These are phyloP conservation scores for Dicrurus megarhynchus DNA, from an alignment of 2,113 vertebrate species.

Conservation along the genomic window DNA sequence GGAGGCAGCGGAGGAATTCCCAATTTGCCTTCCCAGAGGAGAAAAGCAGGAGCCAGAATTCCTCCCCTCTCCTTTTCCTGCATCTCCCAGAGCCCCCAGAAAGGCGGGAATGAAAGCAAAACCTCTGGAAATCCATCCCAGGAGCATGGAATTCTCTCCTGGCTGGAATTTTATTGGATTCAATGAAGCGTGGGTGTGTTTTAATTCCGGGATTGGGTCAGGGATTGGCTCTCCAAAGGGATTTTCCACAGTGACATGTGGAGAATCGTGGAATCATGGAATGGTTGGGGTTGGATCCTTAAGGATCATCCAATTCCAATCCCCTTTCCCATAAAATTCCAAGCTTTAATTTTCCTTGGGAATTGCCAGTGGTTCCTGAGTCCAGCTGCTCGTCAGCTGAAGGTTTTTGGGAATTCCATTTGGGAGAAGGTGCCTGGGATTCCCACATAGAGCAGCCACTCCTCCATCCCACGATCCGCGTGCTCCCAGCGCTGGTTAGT, in stretches of 20 bases:
- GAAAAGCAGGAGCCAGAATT: neutral
- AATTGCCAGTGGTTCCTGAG: neutral
- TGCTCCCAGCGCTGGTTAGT: fast-evolving
- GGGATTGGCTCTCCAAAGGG: neutral
- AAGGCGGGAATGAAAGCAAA: neutral
- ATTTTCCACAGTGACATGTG: neutral
- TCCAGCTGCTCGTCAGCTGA: fast-evolving
- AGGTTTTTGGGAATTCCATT: neutral
- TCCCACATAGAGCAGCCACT: neutral
- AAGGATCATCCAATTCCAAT: neutral
- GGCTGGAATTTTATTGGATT: neutral
- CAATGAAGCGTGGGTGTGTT: neutral
- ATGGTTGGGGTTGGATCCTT: neutral
- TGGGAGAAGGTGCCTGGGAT: neutral
- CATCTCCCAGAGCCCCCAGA: neutral
- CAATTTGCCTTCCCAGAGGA: neutral
- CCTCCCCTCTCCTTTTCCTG: neutral
- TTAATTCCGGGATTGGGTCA: neutral
- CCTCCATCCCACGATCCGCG: fast-evolving
- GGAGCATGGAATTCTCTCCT: neutral
- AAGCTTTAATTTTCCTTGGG: neutral
- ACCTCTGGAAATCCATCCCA: neutral
- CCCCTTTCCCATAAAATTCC: neutral
- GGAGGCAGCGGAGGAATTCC: too few relatives aligned
- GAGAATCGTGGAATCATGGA: neutral